Base-by-base conservation (phyloP, 2,113 vertebrate species). In the Oncorhynchus clarkii region DNA sequence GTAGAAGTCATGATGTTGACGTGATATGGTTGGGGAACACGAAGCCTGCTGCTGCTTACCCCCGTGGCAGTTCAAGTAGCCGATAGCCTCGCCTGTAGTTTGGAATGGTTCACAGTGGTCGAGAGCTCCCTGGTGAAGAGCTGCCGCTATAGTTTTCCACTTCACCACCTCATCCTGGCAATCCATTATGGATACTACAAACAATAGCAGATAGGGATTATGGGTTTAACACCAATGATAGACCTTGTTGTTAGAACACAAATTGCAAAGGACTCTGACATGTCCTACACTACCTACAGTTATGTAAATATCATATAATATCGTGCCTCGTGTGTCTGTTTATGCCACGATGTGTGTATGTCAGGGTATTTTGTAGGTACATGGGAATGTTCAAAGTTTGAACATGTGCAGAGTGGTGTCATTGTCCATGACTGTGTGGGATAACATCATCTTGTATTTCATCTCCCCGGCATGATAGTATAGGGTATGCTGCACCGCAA, bases 111-210 rank as follows among this genome's bases (percentile, higher is more conserved):
- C 34, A 70, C 67, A 70, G 20, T 70, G 29, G 67, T 70, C 34
- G 31, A 70, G 68, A 48, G 68, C 68, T 45, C 68, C 68, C 31
- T 11, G 11, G 39, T 70, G 20, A 16, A 70, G 27, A 70, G 34
- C 68, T 2, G 68, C 31, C 34, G 68, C 68, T 7, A 48, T 16
- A 6, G 34, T n/a, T 45, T 45, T 49, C 68, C 18, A 70, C 68
- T 24, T 49, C 34, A 11, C 68, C 68, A 49, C 39, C 2, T 70
- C 68, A 1, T 70, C 68, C 68, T 70, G 39, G 67, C 11, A 48
- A 70, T 39, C 67, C 67, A 70, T 70, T 70, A 29, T 20, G 45
- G 68, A n/a, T 12, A 39, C 68, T 70, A 48, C 48, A 20, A 70
- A 70, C 7, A 70, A 22, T 24, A 20, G 4, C 18, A 70, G 16